Evolutionary conservation across 1,140 invertebrate genomes (phyloP), one percentile per base, ranked within the genome.

Genomic region (Mylabris phalerata): DNA sequence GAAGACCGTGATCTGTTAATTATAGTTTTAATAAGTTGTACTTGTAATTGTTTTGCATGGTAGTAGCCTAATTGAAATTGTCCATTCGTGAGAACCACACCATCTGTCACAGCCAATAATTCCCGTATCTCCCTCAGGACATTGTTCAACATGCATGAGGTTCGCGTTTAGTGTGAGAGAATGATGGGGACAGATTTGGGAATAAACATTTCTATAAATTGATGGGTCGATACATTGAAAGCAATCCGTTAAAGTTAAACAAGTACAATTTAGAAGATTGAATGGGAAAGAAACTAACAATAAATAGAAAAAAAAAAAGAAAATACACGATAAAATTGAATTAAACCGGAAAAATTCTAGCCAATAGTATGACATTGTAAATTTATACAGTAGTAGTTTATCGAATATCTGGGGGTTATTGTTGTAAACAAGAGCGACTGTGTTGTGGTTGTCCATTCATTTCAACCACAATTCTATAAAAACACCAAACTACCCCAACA

Each of bases 81-180:
- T 42, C 41, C 49, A 51, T 41, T 38, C 49, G 49, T 51, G 49
- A 51, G 49, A 51, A 51, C 11, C 32, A 3, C n/a, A 51, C 9
- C 49, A 51, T 51, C 49, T 51, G 49, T 38, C 25, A 10, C 27
- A 4, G 3, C 49, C 49, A 41, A 51, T 51, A 41, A 7, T 7
- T 39, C 39, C 41, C 2, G 32, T 24, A n/a, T 41, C 10, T 4
- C 39, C 49, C 49, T 38, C 49, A 41, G 49, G 49, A 51, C 49
- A 41, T 51, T 38, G 49, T 42, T 51, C 49, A 51, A 51, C 49
- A 51, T 51, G 49, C 39, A 51, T 41, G 49, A 51, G 19, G 6
- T 10, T 7, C 26, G 41, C 41, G 32, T 7, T 32, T 7, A 32
- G 32, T 32, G 32, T 32, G 7, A 4, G 32, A 32, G 32, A 32